Conservation (phyloP, 2,113 vertebrate genomes). For the Gallinago jamesoni region DNA sequence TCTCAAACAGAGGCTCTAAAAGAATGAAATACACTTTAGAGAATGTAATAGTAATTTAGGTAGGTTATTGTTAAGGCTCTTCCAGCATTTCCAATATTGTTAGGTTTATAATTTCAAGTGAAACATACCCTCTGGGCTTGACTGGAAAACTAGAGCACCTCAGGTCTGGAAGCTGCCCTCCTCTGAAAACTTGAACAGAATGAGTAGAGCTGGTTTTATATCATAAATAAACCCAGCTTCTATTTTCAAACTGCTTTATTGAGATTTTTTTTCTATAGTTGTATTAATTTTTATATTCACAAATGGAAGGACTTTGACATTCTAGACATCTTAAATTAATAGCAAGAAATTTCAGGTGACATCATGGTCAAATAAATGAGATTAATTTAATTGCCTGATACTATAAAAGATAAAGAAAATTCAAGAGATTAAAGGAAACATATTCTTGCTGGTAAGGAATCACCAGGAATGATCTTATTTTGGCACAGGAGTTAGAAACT, state of each 20-base stretch:
- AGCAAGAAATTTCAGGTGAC: background rate
- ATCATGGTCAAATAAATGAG: background rate
- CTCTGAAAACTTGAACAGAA: background rate
- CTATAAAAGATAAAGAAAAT: background rate
- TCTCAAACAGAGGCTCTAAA: background rate
- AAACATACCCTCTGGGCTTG: background rate
- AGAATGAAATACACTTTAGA: background rate
- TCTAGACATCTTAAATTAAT: background rate
- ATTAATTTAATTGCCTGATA: background rate
- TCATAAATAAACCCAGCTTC: background rate
- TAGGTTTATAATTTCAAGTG: constrained; percentile 1
- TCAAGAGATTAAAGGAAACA: background rate
- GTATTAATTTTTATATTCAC: background rate
- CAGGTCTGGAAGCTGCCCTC: background rate
- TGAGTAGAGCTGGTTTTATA: background rate
- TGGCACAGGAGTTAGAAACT: background rate
- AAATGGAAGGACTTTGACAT: background rate
- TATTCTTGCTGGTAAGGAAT: background rate
- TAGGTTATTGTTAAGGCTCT: background rate
- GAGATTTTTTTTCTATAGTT: background rate
- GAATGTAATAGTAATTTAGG: background rate
- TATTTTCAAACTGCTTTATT: background rate
- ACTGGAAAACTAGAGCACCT: background rate
- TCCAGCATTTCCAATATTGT: background rate
- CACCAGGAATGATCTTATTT: background rate